These are phyloP conservation scores for Lacanobia wlatinum DNA, from an alignment of 2,888 invertebrate species.

Conservation along the genomic window DNA sequence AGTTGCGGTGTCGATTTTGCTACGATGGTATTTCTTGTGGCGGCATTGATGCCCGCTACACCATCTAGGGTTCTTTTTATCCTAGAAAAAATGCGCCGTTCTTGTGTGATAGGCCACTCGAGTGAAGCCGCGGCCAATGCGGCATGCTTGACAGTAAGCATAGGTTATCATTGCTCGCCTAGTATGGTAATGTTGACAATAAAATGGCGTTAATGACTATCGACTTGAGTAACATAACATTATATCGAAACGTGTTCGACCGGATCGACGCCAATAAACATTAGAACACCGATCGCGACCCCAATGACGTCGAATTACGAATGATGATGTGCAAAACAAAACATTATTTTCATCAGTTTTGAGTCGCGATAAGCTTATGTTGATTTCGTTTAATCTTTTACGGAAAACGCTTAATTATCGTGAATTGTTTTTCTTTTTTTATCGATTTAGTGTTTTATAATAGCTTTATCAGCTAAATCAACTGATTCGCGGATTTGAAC, in stretches of 20 bases:
- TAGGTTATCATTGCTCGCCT: not conserved
- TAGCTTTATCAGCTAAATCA: not conserved
- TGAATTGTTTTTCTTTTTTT: not conserved
- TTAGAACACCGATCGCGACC: constrained; percentile 38
- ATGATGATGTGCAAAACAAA: constrained; percentile 18
- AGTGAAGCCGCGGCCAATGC: not conserved
- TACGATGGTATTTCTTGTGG: too few relatives aligned
- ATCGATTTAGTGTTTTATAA: not conserved
- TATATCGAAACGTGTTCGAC: constrained; percentile 33
- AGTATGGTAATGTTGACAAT: constrained; percentile 11
- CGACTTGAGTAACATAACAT: constrained; percentile 16
- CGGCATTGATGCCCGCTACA: too few relatives aligned
- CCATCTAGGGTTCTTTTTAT: too few relatives aligned
- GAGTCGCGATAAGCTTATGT: not conserved
- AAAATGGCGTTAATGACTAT: not conserved
- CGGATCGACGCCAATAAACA: constrained; percentile 16
- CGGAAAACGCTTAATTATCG: constrained; percentile 11
- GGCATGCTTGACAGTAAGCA: not conserved
- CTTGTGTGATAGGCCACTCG: not conserved
- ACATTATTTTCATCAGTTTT: not conserved
- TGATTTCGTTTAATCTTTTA: constrained; percentile 14
- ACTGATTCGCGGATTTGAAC: not conserved
- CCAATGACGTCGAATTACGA: constrained; percentile 33
- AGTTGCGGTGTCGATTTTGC: too few relatives aligned
- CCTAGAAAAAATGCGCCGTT: not conserved